phyloP scores from a whole-genome alignment of 1,140 invertebrate species.

The Mercenaria mercenaria region DNA sequence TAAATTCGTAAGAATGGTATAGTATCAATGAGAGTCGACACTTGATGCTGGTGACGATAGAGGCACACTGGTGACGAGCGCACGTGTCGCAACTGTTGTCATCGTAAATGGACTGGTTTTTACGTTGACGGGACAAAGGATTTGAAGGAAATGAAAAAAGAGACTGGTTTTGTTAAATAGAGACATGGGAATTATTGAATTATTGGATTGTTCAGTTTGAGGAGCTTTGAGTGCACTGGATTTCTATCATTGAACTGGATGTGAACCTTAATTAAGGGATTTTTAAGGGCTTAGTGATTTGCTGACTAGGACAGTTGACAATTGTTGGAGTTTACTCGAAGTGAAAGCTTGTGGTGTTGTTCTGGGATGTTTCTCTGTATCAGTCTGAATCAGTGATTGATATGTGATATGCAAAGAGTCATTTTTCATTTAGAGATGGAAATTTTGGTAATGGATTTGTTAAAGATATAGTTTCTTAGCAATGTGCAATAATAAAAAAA shows the following conservation, averaged over 20 bases:
- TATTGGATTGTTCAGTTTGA: neutral
- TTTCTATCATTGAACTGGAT: constrained; percentile 17
- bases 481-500: too few relatives aligned
- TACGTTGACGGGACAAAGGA: neutral
- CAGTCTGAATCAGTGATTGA: too few relatives aligned
- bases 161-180: neutral
- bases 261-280: constrained; percentile 30
- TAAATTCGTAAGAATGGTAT: neutral
- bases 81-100: neutral
- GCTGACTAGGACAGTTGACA: constrained; percentile 17
- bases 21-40: neutral
- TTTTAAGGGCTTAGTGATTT: constrained; percentile 30
- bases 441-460: too few relatives aligned
- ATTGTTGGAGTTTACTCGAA: neutral
- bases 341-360: too few relatives aligned
- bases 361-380: too few relatives aligned
- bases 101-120: neutral
- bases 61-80: neutral
- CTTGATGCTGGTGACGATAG: neutral
- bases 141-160: neutral
- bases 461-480: too few relatives aligned
- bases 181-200: neutral
- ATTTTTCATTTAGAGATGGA: too few relatives aligned
- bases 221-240: neutral
- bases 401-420: too few relatives aligned